Conservation (phyloP, 2,113 vertebrate genomes). For the Piaya cayana region DNA sequence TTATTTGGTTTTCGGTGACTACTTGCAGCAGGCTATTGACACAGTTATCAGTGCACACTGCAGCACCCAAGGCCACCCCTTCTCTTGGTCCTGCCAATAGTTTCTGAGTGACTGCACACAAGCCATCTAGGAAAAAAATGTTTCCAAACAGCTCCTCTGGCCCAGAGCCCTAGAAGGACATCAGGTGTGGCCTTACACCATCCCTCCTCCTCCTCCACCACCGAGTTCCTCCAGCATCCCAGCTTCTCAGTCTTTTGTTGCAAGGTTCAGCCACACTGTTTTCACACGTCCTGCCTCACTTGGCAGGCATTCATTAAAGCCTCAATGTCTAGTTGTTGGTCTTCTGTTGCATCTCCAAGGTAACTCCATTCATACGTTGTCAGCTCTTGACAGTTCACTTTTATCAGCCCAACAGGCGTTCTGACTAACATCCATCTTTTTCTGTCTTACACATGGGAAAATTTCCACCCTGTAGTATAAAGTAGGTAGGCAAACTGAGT, state of each 20-base stretch:
- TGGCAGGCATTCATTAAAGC: conserved; percentile 16
- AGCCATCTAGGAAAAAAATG: rapidly evolving
- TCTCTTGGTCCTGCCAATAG: not conserved
- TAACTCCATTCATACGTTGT: conserved; percentile 7
- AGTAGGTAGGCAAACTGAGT: not conserved
- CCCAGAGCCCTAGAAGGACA: not conserved
- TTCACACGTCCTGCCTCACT: not conserved
- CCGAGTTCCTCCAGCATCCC: not conserved
- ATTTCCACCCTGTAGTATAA: not conserved
- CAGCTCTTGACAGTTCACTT: conserved; percentile 28
- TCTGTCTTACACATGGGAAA: not conserved
- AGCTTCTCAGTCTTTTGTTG: not conserved
- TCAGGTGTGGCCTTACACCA: not conserved
- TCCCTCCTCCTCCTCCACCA: not conserved
- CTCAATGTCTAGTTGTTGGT: not conserved
- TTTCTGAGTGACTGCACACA: not conserved
- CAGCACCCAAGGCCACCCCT: not conserved
- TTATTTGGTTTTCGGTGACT: not conserved
- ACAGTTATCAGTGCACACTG: not conserved
- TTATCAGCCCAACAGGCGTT: not conserved
- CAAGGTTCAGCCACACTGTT: not conserved
- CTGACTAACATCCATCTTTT: conserved; percentile 6
- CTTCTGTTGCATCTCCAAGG: conserved; percentile 37
- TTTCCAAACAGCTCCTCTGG: not conserved
- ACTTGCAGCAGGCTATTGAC: not conserved